These are phyloP conservation scores for Phorcus lineatus DNA, from an alignment of 2,888 invertebrate species.

Conservation along the genomic window DNA sequence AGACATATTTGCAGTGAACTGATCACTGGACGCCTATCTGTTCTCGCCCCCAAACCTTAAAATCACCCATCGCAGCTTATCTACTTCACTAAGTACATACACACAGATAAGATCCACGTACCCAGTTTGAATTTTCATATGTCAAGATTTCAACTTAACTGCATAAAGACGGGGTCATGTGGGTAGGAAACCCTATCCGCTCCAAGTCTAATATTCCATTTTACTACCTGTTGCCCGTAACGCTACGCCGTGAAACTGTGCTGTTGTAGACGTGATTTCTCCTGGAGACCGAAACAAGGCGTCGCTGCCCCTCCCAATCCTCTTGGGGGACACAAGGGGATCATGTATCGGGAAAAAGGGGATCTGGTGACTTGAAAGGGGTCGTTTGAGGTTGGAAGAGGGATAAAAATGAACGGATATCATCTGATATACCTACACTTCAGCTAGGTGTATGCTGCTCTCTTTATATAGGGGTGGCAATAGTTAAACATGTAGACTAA, in stretches of 20 bases:
- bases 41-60: too few species aligned
- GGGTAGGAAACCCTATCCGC: background rate
- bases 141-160: constrained; percentile 19
- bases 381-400: background rate
- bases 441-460: too few species aligned
- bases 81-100: background rate
- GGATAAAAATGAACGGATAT: too few species aligned
- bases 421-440: too few species aligned
- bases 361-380: background rate
- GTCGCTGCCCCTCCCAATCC: too few species aligned
- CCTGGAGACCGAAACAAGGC: too few species aligned
- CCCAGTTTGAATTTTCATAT: constrained; percentile 15
- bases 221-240: background rate
- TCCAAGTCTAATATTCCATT: background rate
- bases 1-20: too few species aligned
- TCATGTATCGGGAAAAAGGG: background rate
- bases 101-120: constrained; percentile 3
- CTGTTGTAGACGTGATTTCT: background rate
- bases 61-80: too few species aligned
- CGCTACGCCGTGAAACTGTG: constrained; percentile 5
- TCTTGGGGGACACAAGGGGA: background rate
- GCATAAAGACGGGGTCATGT: constrained; percentile 8
- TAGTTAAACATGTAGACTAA: too few species aligned
- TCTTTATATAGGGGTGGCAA: too few species aligned
- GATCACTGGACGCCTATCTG: too few species aligned